Base-by-base conservation (phyloP, 2,113 vertebrate genomes). In the Channa argus region DNA sequence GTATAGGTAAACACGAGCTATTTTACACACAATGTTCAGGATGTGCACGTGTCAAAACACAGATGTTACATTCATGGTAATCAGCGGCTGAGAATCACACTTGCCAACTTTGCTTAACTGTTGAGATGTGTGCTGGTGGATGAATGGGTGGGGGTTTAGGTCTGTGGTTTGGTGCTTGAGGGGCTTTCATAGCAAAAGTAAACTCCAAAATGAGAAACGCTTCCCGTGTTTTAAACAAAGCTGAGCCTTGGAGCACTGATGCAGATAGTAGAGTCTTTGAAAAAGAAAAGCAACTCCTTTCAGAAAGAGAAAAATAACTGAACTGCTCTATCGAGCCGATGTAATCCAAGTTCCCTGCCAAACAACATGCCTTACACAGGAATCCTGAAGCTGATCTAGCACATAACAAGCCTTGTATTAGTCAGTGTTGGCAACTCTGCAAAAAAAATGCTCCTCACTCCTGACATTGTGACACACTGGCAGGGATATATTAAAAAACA, bases 331-430 rank as follows among this genome's bases (percentile, higher is more conserved):
- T 58, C 33, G 65, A 66, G 82, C 53, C 54, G n/a, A 12, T 37
- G 46, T 74, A 84, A 91, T 84, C 78, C 71, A 64, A 53, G 76
- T 73, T 83, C 84, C 86, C 83, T 87, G 86, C 73, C 74, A 85
- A 88, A 85, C 77, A 82, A 83, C 80, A 76, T 83, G 78, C 72
- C 56, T 65, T 13, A 36, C 51, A 58, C 60, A 86, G 80, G 77
- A 86, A 83, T 74, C 74, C 56, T 79, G 15, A 84, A 47, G 71
- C 50, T 41, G 33, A 49, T 58, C 33, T 41, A 52, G 50, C 24
- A 59, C 55, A 71, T 6, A 47, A 38, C 41, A 61, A 71, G 43
- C 41, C 56, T 43, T 38, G 11, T 59, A 37, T 50, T 47, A 44
- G 51, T 45, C 4, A 3, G 41, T 66, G 52, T 51, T 36, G n/a